Percentiles rank a stretch among this genome's conserved stretches.
Evolutionary conservation across 2,113 vertebrate species (phyloP).

Genomic region (Anarhynchus alexandrinus): DNA sequence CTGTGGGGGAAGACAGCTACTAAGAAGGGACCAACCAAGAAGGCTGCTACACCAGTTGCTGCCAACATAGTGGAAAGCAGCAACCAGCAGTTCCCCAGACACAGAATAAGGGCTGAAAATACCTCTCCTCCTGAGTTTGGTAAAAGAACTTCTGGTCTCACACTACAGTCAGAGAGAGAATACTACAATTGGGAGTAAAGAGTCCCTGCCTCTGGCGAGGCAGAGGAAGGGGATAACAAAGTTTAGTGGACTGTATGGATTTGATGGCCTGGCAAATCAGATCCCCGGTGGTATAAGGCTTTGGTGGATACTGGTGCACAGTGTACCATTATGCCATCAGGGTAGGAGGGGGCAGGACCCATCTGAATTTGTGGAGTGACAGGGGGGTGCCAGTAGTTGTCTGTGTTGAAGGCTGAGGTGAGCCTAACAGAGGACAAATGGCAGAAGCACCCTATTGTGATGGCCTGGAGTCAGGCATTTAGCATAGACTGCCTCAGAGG

Average conservation of each 20-base stretch:
- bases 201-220: not conserved
- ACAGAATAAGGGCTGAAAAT: not conserved
- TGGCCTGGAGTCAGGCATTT: not conserved
- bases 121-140: not conserved
- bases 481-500: not conserved
- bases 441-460: not conserved
- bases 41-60: not conserved
- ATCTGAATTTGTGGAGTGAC: not conserved
- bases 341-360: not conserved
- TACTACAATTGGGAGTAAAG: not conserved
- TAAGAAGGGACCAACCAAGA: not conserved
- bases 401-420: not conserved
- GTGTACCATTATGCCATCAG: not conserved
- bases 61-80: not conserved
- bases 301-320: not conserved
- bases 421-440: not conserved
- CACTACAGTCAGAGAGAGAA: not conserved
- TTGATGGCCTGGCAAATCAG: rapidly evolving
- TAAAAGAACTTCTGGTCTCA: not conserved
- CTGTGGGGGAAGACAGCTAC: not conserved
- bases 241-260: not conserved
- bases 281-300: not conserved
- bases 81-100: not conserved
- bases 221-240: not conserved
- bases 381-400: not conserved